Percentiles rank a stretch among this genome's conserved stretches.
Evolutionary conservation across 2,797 vertebrate species (phyloP).

Genomic region (Meda fulgida): DNA sequence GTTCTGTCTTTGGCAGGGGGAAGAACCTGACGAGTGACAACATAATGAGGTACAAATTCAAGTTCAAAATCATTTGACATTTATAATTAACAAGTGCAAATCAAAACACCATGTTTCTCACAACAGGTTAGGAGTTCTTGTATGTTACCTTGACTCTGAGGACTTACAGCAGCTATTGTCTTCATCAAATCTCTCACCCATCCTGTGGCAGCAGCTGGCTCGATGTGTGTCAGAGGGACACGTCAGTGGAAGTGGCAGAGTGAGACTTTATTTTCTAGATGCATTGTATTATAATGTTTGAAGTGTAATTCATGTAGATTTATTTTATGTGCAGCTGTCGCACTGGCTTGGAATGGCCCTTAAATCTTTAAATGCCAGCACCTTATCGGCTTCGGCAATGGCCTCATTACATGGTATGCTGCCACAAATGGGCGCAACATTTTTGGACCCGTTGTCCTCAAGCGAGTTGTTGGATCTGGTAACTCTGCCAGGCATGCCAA

Average conservation of each 20-base stretch:
- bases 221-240: conserved; percentile 83
- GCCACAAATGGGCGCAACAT: conserved; percentile 82
- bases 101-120: conserved; percentile 2
- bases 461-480: conserved; percentile 79
- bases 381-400: conserved; percentile 72
- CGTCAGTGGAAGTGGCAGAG: conserved; percentile 81
- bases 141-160: conserved; percentile 85
- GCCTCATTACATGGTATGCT: conserved; percentile 78
- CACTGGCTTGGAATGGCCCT: conserved; percentile 80
- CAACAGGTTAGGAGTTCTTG: conserved; percentile 83
- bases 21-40: conserved; percentile 78
- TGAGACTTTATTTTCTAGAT: conserved; percentile 64
- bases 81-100: background rate
- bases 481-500: conserved; percentile 73
- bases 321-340: conserved; percentile 75
- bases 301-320: background rate
- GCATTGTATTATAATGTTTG: background rate
- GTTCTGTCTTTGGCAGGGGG: conserved; percentile 79
- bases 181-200: conserved; percentile 71
- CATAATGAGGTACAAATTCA: conserved; percentile 76
- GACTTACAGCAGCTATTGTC: conserved; percentile 80
- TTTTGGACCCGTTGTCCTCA: conserved; percentile 80
- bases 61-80: conserved; percentile 6
- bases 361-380: conserved; percentile 76
- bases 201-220: conserved; percentile 82